Conservation (phyloP, 2,797 vertebrate species). For the Acrossocheilus fasciatus region DNA sequence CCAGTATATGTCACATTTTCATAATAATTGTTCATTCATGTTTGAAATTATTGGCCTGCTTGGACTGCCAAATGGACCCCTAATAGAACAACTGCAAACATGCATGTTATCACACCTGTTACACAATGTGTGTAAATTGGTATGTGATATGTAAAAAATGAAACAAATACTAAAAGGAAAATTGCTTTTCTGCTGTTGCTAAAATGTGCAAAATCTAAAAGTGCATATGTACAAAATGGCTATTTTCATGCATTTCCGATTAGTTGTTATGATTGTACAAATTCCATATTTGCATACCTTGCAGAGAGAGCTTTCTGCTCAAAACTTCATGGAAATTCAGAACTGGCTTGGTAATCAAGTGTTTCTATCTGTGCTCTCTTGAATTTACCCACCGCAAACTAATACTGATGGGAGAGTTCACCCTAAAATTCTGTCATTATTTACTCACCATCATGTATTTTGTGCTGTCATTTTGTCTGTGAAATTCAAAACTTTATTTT, state of each 20-base stretch:
- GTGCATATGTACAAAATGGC: background rate
- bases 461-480: background rate
- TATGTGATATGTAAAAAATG: background rate
- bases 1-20: background rate
- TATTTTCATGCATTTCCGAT: background rate
- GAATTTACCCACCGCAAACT: background rate
- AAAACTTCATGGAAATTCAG: slow-evolving; percentile 21
- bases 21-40: background rate
- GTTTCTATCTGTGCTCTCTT: background rate
- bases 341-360: background rate
- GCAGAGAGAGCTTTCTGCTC: background rate
- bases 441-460: background rate
- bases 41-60: background rate
- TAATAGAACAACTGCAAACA: background rate
- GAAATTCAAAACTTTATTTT: background rate
- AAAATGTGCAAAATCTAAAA: background rate
- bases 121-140: background rate
- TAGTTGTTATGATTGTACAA: background rate
- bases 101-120: background rate
- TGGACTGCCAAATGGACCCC: background rate
- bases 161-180: background rate
- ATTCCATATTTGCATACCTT: slow-evolving; percentile 5
- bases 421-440: background rate
- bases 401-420: background rate
- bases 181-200: background rate